phyloP scores from a whole-genome alignment of 2,797 vertebrate species.

The Tapera naevia region DNA sequence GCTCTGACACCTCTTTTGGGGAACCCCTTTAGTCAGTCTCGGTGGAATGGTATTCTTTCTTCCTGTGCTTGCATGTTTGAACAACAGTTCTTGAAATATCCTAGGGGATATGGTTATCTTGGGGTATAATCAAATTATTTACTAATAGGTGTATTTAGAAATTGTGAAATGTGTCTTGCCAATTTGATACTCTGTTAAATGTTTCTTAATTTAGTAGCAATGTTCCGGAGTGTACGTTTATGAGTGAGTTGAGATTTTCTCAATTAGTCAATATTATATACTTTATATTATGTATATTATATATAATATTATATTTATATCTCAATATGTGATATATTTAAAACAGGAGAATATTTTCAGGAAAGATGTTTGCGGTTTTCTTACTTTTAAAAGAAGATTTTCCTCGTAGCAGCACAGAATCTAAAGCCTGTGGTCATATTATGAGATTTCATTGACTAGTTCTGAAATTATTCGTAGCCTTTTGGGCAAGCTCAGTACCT shows the following conservation, averaged over 20 bases:
- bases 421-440: neutral
- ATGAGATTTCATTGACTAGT: neutral
- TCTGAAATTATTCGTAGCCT: neutral
- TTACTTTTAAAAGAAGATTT: neutral
- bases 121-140: neutral
- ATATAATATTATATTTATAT: no score
- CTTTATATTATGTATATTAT: no score
- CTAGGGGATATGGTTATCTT: neutral
- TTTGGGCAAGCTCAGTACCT: neutral
- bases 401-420: neutral
- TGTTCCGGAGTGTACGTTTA: neutral
- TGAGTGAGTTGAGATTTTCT: neutral
- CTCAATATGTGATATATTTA: neutral
- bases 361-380: neutral
- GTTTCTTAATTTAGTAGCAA: neutral
- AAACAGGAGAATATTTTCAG: neutral
- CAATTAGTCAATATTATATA: neutral
- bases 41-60: neutral
- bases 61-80: neutral
- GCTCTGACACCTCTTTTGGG: neutral
- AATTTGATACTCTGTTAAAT: neutral
- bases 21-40: neutral
- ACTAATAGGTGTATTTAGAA: neutral
- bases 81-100: neutral
- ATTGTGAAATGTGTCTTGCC: neutral